A percentile compares a stretch with the other conserved stretches of the same genome.
These are phyloP conservation scores for Allacma fusca DNA, from an alignment of 2,888 invertebrate genomes.

Conservation along the genomic window DNA sequence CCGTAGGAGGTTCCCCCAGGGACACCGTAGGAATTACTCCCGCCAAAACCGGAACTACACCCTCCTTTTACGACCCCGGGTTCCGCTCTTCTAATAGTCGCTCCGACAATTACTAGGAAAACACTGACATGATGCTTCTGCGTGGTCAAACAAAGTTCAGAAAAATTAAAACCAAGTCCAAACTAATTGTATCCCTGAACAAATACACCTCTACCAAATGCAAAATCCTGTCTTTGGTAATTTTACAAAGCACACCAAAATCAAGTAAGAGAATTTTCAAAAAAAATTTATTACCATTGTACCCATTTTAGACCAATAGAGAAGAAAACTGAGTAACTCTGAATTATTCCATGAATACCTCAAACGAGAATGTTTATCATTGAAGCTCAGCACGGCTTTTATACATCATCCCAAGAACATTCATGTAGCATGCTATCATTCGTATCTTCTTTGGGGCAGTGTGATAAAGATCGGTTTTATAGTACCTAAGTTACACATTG, in stretches of 20 bases:
- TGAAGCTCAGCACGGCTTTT: not conserved
- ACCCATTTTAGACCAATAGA: no score
- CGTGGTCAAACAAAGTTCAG: no score
- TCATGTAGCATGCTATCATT: not conserved
- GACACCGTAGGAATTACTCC: not conserved
- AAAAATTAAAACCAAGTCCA: not conserved
- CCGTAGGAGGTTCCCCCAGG: not conserved
- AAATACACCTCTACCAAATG: not conserved
- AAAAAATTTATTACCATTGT: no score
- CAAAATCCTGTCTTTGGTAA: no score
- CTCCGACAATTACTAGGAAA: not conserved
- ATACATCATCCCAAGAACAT: no score
- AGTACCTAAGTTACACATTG: not conserved
- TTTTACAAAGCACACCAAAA: not conserved
- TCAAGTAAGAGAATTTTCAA: not conserved
- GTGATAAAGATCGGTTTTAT: not conserved
- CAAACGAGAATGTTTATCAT: not conserved
- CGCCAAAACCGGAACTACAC: conserved; percentile 20
- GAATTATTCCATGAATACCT: not conserved
- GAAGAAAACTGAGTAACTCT: no score
- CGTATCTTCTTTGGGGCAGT: not conserved
- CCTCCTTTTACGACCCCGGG: conserved; percentile 3
- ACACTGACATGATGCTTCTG: not conserved
- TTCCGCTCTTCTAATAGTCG: not conserved
- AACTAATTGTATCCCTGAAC: not conserved